Conservation (phyloP, 2,888 invertebrate species). For the Eristalis tenax region DNA sequence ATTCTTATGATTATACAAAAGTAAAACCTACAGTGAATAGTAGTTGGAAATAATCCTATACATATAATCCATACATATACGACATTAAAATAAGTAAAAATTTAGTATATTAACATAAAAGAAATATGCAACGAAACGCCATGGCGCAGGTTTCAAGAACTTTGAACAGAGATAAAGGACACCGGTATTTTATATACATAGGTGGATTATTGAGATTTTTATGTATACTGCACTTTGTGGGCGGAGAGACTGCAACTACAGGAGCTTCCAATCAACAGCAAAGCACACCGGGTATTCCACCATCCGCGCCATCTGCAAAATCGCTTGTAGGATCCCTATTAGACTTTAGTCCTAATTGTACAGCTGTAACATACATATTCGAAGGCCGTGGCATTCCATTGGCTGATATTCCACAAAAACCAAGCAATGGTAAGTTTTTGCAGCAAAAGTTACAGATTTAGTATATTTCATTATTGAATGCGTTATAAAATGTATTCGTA, state of each 20-base stretch:
- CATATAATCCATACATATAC: conserved; percentile 3
- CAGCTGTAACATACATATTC: conserved; percentile 82
- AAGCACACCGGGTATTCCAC: conserved; percentile 10
- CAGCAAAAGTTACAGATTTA: background rate
- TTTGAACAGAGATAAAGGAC: conserved; percentile 21
- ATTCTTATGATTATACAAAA: conserved; percentile 7
- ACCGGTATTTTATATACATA: conserved; percentile 15
- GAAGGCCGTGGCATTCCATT: conserved; percentile 82
- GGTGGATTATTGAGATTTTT: conserved; percentile 35
- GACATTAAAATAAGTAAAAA: conserved; percentile 4
- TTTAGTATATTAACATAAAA: background rate
- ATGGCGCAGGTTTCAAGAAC: conserved; percentile 53
- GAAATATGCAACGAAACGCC: conserved; percentile 1
- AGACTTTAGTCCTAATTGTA: conserved; percentile 81
- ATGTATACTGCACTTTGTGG: conserved; percentile 44
- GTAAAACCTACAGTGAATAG: conserved; percentile 3
- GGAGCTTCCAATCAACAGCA: conserved; percentile 31
- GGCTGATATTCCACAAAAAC: conserved; percentile 82
- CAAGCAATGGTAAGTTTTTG: conserved; percentile 82
- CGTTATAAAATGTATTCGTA: background rate
- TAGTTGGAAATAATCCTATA: background rate
- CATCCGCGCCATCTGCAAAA: conserved; percentile 55
- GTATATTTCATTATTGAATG: background rate
- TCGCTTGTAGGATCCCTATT: conserved; percentile 75
- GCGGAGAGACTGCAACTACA: conserved; percentile 44